Conservation (phyloP, 2,888 invertebrate genomes). For the Leptinotarsa tumamoca region DNA sequence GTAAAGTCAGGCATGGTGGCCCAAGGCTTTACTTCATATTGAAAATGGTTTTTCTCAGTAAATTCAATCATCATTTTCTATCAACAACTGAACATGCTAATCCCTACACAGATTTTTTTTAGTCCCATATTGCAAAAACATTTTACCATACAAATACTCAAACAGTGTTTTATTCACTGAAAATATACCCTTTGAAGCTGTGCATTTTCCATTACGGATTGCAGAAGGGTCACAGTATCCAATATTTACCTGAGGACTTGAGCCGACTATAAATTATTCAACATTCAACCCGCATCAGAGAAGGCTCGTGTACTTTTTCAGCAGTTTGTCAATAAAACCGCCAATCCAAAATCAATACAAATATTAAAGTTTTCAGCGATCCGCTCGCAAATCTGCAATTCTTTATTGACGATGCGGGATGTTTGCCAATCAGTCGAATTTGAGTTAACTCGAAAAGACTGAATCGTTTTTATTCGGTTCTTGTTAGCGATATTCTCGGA, state of each 20-base stretch:
- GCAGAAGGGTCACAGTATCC: conserved; percentile 11
- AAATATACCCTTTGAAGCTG: conserved; percentile 12
- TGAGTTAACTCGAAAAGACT: conserved; percentile 17
- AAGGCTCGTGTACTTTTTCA: conserved; percentile 11
- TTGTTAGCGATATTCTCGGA: conserved; percentile 2
- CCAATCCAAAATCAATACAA: conserved; percentile 26
- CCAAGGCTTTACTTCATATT: too few relatives aligned
- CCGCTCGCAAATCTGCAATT: conserved; percentile 10
- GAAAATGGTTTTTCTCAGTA: too few relatives aligned
- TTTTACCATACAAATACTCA: not conserved
- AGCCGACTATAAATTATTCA: conserved; percentile 22
- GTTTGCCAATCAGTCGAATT: conserved; percentile 27
- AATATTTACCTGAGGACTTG: conserved; percentile 25
- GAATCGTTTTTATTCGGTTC: conserved; percentile 12
- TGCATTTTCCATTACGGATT: conserved; percentile 18
- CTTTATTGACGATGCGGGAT: conserved; percentile 27
- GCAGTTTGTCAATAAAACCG: conserved; percentile 12
- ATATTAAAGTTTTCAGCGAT: conserved; percentile 23
- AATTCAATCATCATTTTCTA: too few relatives aligned
- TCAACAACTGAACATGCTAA: too few relatives aligned
- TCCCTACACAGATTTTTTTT: too few relatives aligned
- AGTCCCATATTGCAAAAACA: not conserved
- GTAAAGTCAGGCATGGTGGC: too few relatives aligned
- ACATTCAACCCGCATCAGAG: conserved; percentile 24
- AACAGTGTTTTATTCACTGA: not conserved